Evolutionary conservation across 1,140 invertebrate genomes (phyloP), one percentile per base, ranked within the genome.

Genomic region (Lysiphlebus fabarum): DNA sequence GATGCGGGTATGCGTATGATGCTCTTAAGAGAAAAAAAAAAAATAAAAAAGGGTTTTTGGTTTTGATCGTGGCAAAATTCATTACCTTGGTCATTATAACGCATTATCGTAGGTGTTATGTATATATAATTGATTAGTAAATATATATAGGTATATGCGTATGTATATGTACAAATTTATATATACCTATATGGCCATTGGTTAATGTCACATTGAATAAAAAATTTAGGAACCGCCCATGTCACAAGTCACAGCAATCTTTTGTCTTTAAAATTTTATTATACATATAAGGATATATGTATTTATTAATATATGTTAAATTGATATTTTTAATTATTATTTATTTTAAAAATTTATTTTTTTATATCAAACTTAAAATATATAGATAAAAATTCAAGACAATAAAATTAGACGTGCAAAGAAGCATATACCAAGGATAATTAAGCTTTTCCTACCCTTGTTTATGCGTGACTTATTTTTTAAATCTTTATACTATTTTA

Each of bases 121-220:
- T 54, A 60, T 63, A 68, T 66, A 67, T 72, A 74, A 74, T 74
- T 70, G 71, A 72, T 73, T 65, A 67, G 66, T 68, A 65, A 64
- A 56, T 26, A 0, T 26, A 26, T 26, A 4, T 26, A 2, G 0
- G 17, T 26, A 26, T 26, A 4, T 26, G 17, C 4, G 17, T 26
- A 26, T 26, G 17, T 26, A n/a, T 26, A 26, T n/a, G n/a, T n/a
- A n/a, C n/a, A n/a, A n/a, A n/a, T n/a, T n/a, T n/a, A n/a, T n/a
- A 26, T 26, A 26, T 26, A 26, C 17, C 17, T 26, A 26, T 26
- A 26, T 26, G 4, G 17, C 4, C 17, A 26, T 60, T 60, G 66
- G 58, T 58, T 56, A 58, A 61, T 68, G 61, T 67, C 68, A 59
- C 60, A 60, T 69, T 61, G 62, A 45, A 41, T 12, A 17, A 14